Evolutionary conservation across 2,113 vertebrate species (phyloP).

Genomic region (Emydura subglobosa): DNA sequence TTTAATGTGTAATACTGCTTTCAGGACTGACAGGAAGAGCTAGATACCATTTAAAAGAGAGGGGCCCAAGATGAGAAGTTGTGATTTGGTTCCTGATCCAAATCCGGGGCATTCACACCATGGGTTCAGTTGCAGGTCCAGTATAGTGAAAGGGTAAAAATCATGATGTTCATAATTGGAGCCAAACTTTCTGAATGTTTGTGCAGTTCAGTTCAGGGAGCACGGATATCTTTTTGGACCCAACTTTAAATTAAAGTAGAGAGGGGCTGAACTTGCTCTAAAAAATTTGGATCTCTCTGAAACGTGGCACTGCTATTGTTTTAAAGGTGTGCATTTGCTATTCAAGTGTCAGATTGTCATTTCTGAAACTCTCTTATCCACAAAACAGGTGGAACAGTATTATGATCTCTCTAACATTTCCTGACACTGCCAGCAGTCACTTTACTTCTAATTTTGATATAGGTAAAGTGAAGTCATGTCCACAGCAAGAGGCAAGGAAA

Average conservation of each 20-base stretch:
- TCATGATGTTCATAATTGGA: background rate
- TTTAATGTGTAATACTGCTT: background rate
- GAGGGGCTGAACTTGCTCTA: background rate
- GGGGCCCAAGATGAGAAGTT: background rate
- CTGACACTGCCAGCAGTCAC: constrained; percentile 36
- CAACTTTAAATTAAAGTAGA: constrained; percentile 35
- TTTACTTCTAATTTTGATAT: constrained; percentile 50
- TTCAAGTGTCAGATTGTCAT: constrained; percentile 41
- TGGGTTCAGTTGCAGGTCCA: background rate
- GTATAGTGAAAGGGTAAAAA: background rate
- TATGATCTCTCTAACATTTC: constrained; percentile 38
- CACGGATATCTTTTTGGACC: background rate
- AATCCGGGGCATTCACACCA: background rate
- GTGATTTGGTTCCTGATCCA: background rate
- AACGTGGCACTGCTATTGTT: background rate
- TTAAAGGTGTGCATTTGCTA: constrained; percentile 43
- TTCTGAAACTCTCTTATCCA: constrained; percentile 39
- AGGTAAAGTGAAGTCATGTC: constrained; percentile 7
- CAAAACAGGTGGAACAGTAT: constrained; percentile 26
- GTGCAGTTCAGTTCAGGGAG: background rate
- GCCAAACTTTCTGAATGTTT: background rate
- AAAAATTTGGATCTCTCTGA: background rate
- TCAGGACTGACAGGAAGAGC: background rate
- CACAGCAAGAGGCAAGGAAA: constrained; percentile 2
- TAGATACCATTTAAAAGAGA: background rate